A percentile compares a stretch with the other conserved stretches of the same genome.
Conservation (phyloP, 2,113 vertebrate species). For the Apistogramma diplotaenia region DNA sequence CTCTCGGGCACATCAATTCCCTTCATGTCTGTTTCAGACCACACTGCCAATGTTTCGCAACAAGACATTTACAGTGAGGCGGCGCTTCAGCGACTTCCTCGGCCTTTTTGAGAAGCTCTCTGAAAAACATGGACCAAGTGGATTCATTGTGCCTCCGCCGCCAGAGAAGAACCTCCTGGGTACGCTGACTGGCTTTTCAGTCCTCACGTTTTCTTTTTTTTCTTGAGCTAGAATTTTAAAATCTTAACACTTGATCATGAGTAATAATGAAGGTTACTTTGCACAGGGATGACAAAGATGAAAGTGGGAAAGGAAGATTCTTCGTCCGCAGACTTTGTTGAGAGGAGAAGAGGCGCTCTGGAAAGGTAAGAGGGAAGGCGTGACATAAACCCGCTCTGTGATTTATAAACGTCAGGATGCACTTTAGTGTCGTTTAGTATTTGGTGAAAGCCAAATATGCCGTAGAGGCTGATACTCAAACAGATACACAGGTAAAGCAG, state of each 20-base stretch:
- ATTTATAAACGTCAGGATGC: no score
- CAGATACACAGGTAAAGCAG: not conserved
- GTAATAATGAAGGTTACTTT: not conserved
- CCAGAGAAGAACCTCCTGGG: constrained; percentile 97
- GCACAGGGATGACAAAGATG: constrained; percentile 95
- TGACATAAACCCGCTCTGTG: not conserved
- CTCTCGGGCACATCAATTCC: not conserved
- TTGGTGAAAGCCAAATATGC: no score
- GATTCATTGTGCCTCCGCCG: constrained; percentile 92
- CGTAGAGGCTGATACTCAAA: not conserved
- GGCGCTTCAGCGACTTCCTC: constrained; percentile 97
- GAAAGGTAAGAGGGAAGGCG: constrained; percentile 82
- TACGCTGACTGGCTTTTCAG: constrained; percentile 46
- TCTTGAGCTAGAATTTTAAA: not conserved
- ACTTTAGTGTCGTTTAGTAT: no score
- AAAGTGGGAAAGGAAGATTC: constrained; percentile 98
- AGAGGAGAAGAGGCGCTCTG: constrained; percentile 90
- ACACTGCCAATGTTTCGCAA: constrained; percentile 89
- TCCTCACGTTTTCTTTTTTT: not conserved
- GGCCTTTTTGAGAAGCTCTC: constrained; percentile 95
- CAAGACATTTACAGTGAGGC: constrained; percentile 88
- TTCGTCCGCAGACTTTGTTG: constrained; percentile 93
- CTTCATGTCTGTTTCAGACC: constrained; percentile 78
- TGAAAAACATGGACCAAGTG: constrained; percentile 91
- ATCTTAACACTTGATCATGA: not conserved